Conservation (phyloP, 92 coral and sea anemone genomes). For the Phenganax marumi region DNA sequence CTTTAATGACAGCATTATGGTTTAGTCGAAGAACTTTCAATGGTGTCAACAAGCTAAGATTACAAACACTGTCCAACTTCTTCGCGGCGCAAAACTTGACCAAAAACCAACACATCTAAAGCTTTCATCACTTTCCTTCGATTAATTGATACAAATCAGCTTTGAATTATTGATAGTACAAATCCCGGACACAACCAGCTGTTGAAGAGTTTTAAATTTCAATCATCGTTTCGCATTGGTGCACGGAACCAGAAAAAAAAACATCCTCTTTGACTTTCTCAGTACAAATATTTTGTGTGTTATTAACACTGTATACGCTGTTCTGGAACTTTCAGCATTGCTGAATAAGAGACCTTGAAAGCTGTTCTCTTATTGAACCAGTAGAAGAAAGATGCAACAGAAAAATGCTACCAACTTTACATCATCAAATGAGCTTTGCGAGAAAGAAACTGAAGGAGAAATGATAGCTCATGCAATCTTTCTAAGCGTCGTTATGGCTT, state of each 20-base stretch:
- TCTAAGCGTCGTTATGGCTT: slow-evolving; percentile 60
- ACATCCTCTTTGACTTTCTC: too few species aligned
- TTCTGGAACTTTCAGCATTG: too few species aligned
- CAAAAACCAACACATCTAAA: not conserved
- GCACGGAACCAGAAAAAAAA: not conserved
- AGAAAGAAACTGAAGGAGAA: slow-evolving; percentile 45
- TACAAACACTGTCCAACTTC: not conserved
- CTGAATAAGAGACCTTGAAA: too few species aligned
- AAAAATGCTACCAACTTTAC: not conserved
- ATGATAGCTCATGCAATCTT: slow-evolving; percentile 64
- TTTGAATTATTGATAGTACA: slow-evolving; percentile 7
- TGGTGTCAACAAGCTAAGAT: not conserved
- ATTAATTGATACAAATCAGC: not conserved
- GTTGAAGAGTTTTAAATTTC: slow-evolving; percentile 16
- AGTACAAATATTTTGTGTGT: too few species aligned
- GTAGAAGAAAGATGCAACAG: not conserved
- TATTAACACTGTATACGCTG: too few species aligned
- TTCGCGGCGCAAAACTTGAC: not conserved
- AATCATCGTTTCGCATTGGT: not conserved
- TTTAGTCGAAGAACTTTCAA: not conserved
- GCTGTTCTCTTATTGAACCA: too few species aligned
- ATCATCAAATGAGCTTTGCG: slow-evolving; percentile 28
- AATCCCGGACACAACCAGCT: not conserved
- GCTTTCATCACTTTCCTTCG: not conserved
- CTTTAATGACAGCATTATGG: not conserved